Evolutionary conservation across 2,888 invertebrate species (phyloP).

Genomic region (Yponomeuta cagnagella): DNA sequence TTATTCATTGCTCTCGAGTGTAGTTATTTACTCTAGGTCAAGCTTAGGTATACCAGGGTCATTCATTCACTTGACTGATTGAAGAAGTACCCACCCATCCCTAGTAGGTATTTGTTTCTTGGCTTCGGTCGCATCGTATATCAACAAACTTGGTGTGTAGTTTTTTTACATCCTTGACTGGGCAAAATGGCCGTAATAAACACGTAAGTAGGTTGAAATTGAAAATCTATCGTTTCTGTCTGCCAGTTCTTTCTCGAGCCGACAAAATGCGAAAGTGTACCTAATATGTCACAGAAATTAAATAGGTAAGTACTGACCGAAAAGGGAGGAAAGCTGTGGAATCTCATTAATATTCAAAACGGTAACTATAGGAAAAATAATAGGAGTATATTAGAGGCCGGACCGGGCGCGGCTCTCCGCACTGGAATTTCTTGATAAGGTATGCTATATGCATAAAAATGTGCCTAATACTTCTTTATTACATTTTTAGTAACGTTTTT

Average conservation of each 20-base stretch:
- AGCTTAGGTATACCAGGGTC: too few species aligned
- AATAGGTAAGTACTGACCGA: neutral
- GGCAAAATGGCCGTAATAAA: too few species aligned
- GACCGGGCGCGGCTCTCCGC: slow-evolving; percentile 22
- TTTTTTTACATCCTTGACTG: too few species aligned
- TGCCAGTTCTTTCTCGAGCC: neutral
- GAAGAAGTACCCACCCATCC: too few species aligned
- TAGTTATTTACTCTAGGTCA: too few species aligned
- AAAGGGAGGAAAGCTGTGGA: slow-evolving; percentile 55
- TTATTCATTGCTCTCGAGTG: too few species aligned
- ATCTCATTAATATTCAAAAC: slow-evolving; percentile 75
- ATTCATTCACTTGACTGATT: too few species aligned
- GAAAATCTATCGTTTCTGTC: too few species aligned
- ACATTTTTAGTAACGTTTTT: slow-evolving; percentile 55
- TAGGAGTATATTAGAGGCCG: slow-evolving; percentile 62
- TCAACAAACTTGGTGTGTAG: too few species aligned
- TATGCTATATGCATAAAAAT: slow-evolving; percentile 62
- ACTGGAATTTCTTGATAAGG: slow-evolving; percentile 60
- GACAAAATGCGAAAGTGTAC: neutral
- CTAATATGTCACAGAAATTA: neutral
- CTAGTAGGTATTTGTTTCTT: too few species aligned
- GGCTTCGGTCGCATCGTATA: too few species aligned
- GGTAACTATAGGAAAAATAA: slow-evolving; percentile 70
- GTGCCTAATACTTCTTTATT: slow-evolving; percentile 53
- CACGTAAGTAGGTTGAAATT: too few species aligned